A percentile compares a stretch with the other conserved stretches of the same genome.
phyloP scores from a whole-genome alignment of 2,888 invertebrate genomes.

The Axea sp. region DNA sequence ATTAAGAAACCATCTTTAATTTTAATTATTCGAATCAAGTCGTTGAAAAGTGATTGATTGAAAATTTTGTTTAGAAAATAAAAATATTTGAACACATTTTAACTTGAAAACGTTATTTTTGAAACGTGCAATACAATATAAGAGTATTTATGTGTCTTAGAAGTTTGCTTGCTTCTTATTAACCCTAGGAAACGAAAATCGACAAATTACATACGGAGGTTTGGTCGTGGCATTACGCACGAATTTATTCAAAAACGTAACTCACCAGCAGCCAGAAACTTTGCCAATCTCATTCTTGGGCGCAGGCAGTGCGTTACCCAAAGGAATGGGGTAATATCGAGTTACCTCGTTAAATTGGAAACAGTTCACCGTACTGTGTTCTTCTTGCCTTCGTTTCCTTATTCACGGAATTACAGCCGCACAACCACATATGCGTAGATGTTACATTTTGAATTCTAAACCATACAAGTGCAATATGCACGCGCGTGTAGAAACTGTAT shows the following conservation, averaged over 20 bases:
- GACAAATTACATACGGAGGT: constrained; percentile 15
- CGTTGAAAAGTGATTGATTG: too few species aligned
- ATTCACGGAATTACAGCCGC: constrained; percentile 56
- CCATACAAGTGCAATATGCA: constrained; percentile 58
- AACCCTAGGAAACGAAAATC: constrained; percentile 16
- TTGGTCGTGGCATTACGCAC: constrained; percentile 37
- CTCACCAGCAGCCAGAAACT: constrained; percentile 68
- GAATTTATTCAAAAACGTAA: constrained; percentile 72
- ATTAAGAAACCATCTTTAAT: too few species aligned
- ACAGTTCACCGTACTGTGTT: constrained; percentile 66
- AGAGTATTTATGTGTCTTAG: too few species aligned
- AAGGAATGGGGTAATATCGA: constrained; percentile 70
- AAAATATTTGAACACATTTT: too few species aligned
- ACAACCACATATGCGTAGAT: constrained; percentile 61
- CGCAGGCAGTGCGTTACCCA: constrained; percentile 64
- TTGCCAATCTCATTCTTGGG: constrained; percentile 71
- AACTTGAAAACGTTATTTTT: too few species aligned
- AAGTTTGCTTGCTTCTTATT: too few species aligned
- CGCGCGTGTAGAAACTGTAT: constrained; percentile 54
- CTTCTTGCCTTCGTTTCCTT: constrained; percentile 59
- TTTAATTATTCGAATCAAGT: too few species aligned
- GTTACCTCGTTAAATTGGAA: constrained; percentile 75
- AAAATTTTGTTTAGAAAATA: too few species aligned
- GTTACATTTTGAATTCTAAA: constrained; percentile 61
- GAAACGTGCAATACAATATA: too few species aligned